Conservation (phyloP, 2,797 vertebrate genomes). For the Lithobates pipiens region DNA sequence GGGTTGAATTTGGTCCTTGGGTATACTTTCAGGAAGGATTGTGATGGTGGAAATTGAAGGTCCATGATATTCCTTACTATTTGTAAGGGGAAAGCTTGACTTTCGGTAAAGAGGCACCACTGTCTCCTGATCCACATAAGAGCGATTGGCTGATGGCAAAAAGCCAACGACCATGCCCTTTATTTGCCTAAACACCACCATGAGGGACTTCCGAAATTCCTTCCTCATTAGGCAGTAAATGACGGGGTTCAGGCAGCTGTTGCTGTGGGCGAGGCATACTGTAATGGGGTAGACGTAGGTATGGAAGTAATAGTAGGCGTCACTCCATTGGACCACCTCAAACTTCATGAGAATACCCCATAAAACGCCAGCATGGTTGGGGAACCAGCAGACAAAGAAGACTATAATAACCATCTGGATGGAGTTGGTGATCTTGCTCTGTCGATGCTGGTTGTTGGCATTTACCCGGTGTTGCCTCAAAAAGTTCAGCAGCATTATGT, state of each 20-base stretch:
- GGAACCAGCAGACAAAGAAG: slow-evolving; percentile 84
- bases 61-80: slow-evolving; percentile 21
- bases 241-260: slow-evolving; percentile 84
- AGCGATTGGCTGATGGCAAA: slow-evolving; percentile 63
- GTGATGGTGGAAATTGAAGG: slow-evolving; percentile 4
- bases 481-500: slow-evolving; percentile 79
- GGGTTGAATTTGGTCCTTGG: slow-evolving; percentile 14
- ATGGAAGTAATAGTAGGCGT: slow-evolving; percentile 74
- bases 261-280: slow-evolving; percentile 81
- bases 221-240: slow-evolving; percentile 80
- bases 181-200: slow-evolving; percentile 70
- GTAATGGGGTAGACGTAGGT: slow-evolving; percentile 80
- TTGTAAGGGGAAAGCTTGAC: slow-evolving; percentile 63
- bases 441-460: slow-evolving; percentile 65
- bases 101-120: slow-evolving; percentile 70
- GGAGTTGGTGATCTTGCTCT: slow-evolving; percentile 72
- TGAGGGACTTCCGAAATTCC: slow-evolving; percentile 74
- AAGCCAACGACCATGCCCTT: slow-evolving; percentile 66
- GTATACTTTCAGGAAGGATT: slow-evolving; percentile 13
- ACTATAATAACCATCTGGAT: slow-evolving; percentile 77
- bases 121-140: slow-evolving; percentile 55
- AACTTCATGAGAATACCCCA: slow-evolving; percentile 80
- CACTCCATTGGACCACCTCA: slow-evolving; percentile 72
- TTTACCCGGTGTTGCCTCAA: slow-evolving; percentile 72
- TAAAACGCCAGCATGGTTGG: slow-evolving; percentile 80